Percentiles rank a stretch among this genome's conserved stretches.
Conservation (phyloP, 2,797 vertebrate species). For the Propithecus deckenii region DNA sequence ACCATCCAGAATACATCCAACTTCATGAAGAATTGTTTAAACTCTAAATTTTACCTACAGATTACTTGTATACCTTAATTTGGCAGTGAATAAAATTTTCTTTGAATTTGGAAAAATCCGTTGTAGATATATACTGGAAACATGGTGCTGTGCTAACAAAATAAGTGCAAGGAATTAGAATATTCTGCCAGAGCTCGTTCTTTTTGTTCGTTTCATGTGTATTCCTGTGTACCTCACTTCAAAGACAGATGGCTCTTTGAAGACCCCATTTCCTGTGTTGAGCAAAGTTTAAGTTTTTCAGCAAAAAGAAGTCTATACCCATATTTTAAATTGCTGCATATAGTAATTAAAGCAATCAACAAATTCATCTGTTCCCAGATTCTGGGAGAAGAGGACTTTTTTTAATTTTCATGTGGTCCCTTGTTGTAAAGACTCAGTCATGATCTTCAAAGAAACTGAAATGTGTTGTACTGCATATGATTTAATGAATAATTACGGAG, state of each 20-base stretch:
- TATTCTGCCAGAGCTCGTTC: neutral
- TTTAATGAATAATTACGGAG: slow-evolving; percentile 58
- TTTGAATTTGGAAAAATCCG: neutral
- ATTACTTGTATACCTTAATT: neutral
- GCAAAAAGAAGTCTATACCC: slow-evolving; percentile 21
- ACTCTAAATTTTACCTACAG: neutral
- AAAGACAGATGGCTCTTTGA: slow-evolving; percentile 68
- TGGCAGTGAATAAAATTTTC: neutral
- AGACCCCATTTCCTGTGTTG: slow-evolving; percentile 70
- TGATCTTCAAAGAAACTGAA: slow-evolving; percentile 60
- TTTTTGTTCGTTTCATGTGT: slow-evolving; percentile 36
- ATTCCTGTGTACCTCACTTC: slow-evolving; percentile 63
- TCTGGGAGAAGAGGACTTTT: slow-evolving; percentile 14
- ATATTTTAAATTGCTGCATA: slow-evolving; percentile 54
- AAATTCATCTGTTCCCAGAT: slow-evolving; percentile 53
- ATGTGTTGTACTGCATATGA: neutral
- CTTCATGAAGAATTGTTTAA: neutral
- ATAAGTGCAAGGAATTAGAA: slow-evolving; percentile 24
- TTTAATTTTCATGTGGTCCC: slow-evolving; percentile 30
- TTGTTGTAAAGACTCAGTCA: neutral
- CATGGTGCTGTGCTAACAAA: neutral
- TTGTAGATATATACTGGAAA: neutral
- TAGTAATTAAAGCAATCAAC: slow-evolving; percentile 51
- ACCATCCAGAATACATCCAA: neutral
- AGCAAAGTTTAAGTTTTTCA: slow-evolving; percentile 66